These are phyloP conservation scores for Sinocyclocheilus maitianheensis DNA, from an alignment of 2,113 vertebrate species.

Conservation along the genomic window DNA sequence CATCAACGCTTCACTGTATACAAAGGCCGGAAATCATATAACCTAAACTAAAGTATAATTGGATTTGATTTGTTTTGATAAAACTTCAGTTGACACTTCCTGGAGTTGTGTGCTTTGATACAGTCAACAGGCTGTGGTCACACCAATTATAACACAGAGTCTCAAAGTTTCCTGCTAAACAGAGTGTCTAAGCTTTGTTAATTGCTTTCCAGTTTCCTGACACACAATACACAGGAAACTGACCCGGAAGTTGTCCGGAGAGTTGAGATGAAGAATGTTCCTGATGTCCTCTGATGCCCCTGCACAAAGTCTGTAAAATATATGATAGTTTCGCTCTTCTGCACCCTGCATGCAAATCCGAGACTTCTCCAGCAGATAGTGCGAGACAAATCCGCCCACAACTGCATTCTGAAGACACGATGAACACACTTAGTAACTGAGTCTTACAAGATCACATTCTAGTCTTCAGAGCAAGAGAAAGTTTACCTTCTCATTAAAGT, in stretches of 20 bases:
- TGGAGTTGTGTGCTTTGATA: not conserved
- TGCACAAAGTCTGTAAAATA: constrained; percentile 96
- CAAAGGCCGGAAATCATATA: not conserved
- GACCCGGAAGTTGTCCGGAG: constrained; percentile 94
- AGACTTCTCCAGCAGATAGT: constrained; percentile 98
- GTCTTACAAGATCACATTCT: not conserved
- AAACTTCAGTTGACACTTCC: not conserved
- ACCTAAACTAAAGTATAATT: not conserved
- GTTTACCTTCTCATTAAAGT: constrained; percentile 94
- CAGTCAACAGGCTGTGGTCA: constrained; percentile 5
- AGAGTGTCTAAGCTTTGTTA: not conserved
- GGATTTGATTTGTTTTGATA: not conserved
- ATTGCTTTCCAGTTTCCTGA: not conserved
- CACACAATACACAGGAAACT: constrained; percentile 62
- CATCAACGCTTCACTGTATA: not conserved
- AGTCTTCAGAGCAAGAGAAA: constrained; percentile 1
- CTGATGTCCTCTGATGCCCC: constrained; percentile 94
- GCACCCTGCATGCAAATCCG: constrained; percentile 97
- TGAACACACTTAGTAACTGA: not conserved
- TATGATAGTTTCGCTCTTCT: constrained; percentile 98
- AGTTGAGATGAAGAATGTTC: constrained; percentile 89
- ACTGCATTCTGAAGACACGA: constrained; percentile 82
- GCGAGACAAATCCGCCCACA: constrained; percentile 97
- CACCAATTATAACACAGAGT: not conserved
- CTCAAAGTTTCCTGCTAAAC: not conserved